A percentile compares a stretch with the other conserved stretches of the same genome.
Conservation (phyloP, 2,888 invertebrate genomes). For the Glyphotaelius pellucidus region DNA sequence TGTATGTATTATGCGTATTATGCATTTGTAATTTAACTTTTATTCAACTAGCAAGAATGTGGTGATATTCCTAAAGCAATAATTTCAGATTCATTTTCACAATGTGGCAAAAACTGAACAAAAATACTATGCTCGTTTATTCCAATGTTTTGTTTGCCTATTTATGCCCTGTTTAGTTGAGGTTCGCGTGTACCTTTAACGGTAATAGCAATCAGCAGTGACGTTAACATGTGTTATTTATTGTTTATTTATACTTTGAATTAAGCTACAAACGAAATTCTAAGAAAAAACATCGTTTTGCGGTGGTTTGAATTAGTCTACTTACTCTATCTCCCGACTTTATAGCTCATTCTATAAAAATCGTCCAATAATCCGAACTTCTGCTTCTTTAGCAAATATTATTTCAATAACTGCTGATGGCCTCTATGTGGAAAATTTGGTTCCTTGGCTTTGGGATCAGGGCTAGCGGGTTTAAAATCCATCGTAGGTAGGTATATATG, state of each 20-base stretch:
- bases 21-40: not conserved
- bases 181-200: not conserved
- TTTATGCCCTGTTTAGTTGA: not conserved
- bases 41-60: not conserved
- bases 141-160: too few relatives aligned
- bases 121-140: not conserved
- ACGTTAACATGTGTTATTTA: not conserved
- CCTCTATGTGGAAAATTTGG: too few relatives aligned
- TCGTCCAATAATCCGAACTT: not conserved
- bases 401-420: too few relatives aligned
- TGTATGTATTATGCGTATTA: too few relatives aligned
- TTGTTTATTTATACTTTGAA: constrained; percentile 1
- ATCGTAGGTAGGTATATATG: not conserved
- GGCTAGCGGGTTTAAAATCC: too few relatives aligned
- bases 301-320: not conserved
- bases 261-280: not conserved
- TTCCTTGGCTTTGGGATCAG: not conserved
- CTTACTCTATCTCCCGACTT: not conserved
- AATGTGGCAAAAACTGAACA: not conserved
- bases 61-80: not conserved
- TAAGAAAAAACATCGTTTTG: not conserved
- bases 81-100: not conserved
- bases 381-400: not conserved
- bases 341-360: not conserved
- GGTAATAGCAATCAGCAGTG: not conserved